These are phyloP conservation scores for Meiosimyza platycephala DNA, from an alignment of 2,888 invertebrate genomes.

Conservation along the genomic window DNA sequence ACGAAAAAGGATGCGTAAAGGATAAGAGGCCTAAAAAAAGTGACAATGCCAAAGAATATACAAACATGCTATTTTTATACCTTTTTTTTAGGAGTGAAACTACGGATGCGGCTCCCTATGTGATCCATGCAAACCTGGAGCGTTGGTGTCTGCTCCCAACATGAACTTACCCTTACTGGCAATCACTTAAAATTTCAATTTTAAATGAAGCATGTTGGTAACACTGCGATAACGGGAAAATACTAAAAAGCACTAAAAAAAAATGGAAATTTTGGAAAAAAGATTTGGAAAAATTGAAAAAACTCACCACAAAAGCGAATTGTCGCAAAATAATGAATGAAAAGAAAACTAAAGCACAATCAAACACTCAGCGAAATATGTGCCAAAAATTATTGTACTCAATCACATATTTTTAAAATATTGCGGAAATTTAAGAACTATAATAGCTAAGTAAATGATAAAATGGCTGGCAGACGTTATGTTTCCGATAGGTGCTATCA, in stretches of 20 bases:
- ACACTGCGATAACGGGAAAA: constrained; percentile 25
- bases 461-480: no score
- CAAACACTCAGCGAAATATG: no score
- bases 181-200: constrained; percentile 38
- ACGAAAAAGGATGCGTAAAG: constrained; percentile 8
- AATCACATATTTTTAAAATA: neutral
- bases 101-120: no score
- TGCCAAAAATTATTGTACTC: neutral
- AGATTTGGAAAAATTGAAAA: neutral
- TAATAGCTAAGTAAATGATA: no score
- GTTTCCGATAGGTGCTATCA: no score
- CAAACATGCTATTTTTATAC: no score
- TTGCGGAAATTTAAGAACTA: neutral
- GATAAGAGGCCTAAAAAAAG: constrained; percentile 11
- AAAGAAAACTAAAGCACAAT: neutral
- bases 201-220: constrained; percentile 34
- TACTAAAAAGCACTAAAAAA: neutral
- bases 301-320: constrained; percentile 18
- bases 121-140: neutral
- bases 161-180: neutral
- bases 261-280: neutral
- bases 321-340: constrained; percentile 4
- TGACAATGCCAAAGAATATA: neutral
- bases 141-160: neutral
- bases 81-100: no score